Evolutionary conservation across 2,888 invertebrate species (phyloP).

Genomic region (Operophtera brumata): DNA sequence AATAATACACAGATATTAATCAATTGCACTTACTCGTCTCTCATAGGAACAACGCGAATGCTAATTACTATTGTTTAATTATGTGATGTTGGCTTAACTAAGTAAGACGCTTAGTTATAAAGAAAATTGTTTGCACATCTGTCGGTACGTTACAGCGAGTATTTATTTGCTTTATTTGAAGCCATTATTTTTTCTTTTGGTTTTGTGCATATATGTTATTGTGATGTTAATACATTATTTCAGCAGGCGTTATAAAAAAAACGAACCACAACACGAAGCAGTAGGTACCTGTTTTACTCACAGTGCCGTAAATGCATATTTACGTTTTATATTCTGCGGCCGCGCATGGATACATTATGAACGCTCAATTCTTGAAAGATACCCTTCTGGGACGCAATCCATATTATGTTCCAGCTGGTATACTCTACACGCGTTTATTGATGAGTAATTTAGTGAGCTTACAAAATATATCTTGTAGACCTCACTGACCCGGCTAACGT

Average conservation of each 20-base stretch:
- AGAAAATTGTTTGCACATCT: slow-evolving; percentile 81
- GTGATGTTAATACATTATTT: slow-evolving; percentile 3
- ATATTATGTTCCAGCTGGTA: too few species aligned
- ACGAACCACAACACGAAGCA: slow-evolving; percentile 4
- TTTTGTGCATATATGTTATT: slow-evolving; percentile 41
- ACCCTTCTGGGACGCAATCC: too few species aligned
- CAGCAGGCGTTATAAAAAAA: neutral
- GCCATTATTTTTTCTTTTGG: slow-evolving; percentile 10
- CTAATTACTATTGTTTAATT: neutral
- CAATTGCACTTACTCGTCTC: neutral
- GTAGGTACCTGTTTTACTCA: neutral
- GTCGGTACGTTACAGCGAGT: slow-evolving; percentile 35
- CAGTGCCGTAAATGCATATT: neutral
- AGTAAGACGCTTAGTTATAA: slow-evolving; percentile 47
- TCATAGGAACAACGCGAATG: neutral
- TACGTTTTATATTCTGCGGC: too few species aligned
- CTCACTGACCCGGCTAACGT: too few species aligned
- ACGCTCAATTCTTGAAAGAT: too few species aligned
- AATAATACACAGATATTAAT: slow-evolving; percentile 4
- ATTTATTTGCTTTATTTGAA: slow-evolving; percentile 11
- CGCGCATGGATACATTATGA: too few species aligned
- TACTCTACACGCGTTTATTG: too few species aligned
- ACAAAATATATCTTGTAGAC: too few species aligned
- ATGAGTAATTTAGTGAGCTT: too few species aligned
- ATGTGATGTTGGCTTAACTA: slow-evolving; percentile 44